A percentile compares a stretch with the other conserved stretches of the same genome.
Evolutionary conservation across 2,797 vertebrate genomes (phyloP).

Genomic region (Myotis daubentonii): DNA sequence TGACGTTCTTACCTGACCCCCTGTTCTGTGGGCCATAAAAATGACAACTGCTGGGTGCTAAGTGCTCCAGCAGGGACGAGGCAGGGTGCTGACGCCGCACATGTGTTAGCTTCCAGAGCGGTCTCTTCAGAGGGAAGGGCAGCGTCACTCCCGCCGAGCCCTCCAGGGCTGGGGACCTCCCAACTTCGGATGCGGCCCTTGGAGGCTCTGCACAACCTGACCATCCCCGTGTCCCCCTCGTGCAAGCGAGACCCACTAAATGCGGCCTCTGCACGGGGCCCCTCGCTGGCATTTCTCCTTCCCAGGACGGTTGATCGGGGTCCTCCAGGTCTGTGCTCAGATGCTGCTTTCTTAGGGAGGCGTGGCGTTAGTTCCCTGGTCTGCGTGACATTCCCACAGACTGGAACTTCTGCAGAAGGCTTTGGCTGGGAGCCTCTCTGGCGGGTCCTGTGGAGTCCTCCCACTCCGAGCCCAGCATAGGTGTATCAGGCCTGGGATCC

Average conservation of each 20-base stretch:
- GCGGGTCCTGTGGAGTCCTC: background rate
- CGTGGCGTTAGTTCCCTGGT: background rate
- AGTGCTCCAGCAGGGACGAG: rapidly evolving
- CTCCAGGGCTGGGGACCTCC: background rate
- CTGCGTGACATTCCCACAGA: background rate
- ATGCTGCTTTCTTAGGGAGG: background rate
- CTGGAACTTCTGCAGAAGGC: background rate
- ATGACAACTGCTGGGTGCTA: background rate
- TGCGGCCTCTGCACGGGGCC: background rate
- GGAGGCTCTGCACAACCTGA: background rate
- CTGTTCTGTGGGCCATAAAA: background rate
- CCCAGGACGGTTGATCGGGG: background rate
- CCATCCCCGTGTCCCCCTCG: rapidly evolving
- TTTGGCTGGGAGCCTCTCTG: background rate
- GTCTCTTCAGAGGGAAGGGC: background rate
- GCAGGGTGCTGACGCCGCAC: rapidly evolving
- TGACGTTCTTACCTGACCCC: background rate
- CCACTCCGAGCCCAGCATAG: rapidly evolving
- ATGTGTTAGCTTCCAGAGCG: background rate
- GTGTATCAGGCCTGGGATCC: background rate
- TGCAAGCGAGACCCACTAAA: no score
- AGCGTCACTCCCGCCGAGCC: rapidly evolving
- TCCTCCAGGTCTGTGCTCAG: background rate
- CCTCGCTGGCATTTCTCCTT: background rate
- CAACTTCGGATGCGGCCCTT: rapidly evolving